Evolutionary conservation across 2,113 vertebrate species (phyloP), one percentile per base, ranked within the genome.

Genomic region (Cricetomys ansorgei): DNA sequence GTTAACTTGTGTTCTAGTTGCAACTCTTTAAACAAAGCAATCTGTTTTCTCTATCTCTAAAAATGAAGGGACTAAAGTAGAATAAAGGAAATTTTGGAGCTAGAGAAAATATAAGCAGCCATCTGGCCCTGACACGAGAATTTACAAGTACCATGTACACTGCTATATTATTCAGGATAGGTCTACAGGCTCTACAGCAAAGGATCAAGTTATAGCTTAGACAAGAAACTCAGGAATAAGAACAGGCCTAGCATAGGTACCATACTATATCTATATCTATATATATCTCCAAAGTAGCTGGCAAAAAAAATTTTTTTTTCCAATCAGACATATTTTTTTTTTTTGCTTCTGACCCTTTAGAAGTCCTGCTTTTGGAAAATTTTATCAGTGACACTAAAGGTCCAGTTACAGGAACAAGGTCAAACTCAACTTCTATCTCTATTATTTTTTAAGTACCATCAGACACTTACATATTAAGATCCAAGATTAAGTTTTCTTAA

Each of bases 41-140:
- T 96, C 76, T 96, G 77, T 67, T 95, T 90, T 86, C 53, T 94
- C 34, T 62, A 72, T 62, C 81, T 97, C 76, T 95, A 95, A 96
- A 96, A 93, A 94, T 72, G 31, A 96, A 92, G 73, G 2, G n/a
- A 95, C 64, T 94, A 53, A 96, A 92, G 89, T 65, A 88, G 84
- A 96, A 94, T 83, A 27, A 95, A 94, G 50, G 84, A 48, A 94
- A 97, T 88, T 83, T 29, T 90, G 50, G 65, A 96, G 85, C 40
- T 94, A 48, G 48, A 88, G 92, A 89, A 75, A 95, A 88, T 37
- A 80, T 17, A 31, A 96, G 57, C n/a, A 34, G 62, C 75, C 76
- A 94, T 80, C 81, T 97, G 91, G 80, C 91, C 70, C 83, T 83
- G 89, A 89, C 40, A 55, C 34, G 97, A 88, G 88, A 92, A 94